Percentiles rank a stretch among this genome's conserved stretches.
phyloP scores from a whole-genome alignment of 1,140 invertebrate species.

The Temnothorax nylanderi region DNA sequence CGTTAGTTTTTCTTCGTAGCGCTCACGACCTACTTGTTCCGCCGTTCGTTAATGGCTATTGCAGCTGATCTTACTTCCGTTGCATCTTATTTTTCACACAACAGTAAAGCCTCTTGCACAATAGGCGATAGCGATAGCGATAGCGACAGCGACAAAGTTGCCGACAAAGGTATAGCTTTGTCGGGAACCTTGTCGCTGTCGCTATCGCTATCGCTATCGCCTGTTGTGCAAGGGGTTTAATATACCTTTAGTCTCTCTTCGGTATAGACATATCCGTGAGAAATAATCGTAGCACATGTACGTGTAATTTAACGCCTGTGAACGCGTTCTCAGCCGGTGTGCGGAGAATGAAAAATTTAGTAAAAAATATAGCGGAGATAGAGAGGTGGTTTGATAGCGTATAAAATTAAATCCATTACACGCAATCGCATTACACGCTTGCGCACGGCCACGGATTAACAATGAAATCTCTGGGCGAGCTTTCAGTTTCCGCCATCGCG shows the following conservation, averaged over 20 bases:
- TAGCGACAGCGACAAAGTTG: too few species aligned
- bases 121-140: too few species aligned
- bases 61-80: neutral
- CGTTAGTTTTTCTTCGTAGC: neutral
- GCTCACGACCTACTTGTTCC: conserved; percentile 14
- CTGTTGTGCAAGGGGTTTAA: too few species aligned
- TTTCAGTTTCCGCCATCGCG: conserved; percentile 4
- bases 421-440: conserved; percentile 28
- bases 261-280: neutral
- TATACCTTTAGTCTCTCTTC: neutral
- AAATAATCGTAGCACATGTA: neutral
- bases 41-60: neutral
- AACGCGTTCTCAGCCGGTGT: neutral
- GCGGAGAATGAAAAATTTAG: conserved; percentile 18
- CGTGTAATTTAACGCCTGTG: neutral
- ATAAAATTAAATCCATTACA: conserved; percentile 57
- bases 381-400: conserved; percentile 35
- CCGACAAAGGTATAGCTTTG: too few species aligned
- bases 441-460: conserved; percentile 55
- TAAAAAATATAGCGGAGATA: conserved; percentile 44
- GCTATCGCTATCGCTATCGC: too few species aligned
- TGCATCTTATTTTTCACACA: conserved; percentile 7
- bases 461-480: conserved; percentile 51
- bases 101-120: neutral
- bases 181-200: too few species aligned